phyloP scores from a whole-genome alignment of 2,113 vertebrate species.

The Leptobrachium leishanense region DNA sequence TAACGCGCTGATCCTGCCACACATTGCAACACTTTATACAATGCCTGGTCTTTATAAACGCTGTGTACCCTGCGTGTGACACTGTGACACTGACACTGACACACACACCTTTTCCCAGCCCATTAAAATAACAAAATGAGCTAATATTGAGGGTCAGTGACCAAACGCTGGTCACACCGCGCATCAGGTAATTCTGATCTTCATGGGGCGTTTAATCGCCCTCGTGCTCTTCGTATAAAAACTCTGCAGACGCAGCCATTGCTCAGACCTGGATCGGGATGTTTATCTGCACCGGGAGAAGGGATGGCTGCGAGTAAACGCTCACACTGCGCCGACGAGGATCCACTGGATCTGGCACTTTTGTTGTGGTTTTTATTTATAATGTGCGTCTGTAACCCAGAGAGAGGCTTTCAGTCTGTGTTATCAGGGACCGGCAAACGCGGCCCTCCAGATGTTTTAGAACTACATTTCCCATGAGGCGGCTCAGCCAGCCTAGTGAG shows the following conservation, averaged over 20 bases:
- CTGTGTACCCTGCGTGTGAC: background rate
- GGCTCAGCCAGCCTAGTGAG: too few species aligned
- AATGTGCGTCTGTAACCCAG: too few species aligned
- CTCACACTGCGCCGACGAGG: too few species aligned
- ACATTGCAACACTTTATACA: background rate
- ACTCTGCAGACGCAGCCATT: conserved; percentile 11
- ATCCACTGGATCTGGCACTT: too few species aligned
- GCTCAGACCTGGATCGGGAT: too few species aligned
- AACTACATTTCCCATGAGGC: too few species aligned
- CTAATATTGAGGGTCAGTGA: background rate
- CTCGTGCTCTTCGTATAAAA: background rate
- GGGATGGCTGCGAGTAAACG: too few species aligned
- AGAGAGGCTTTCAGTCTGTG: too few species aligned
- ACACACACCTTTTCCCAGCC: conserved; percentile 38
- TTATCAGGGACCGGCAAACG: too few species aligned
- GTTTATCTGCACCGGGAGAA: too few species aligned
- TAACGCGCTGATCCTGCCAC: conserved; percentile 17
- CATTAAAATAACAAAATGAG: conserved; percentile 26
- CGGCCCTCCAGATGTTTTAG: too few species aligned
- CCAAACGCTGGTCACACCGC: conserved; percentile 19
- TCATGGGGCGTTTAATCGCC: conserved; percentile 14
- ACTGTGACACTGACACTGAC: conserved; percentile 28
- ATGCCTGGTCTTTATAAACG: background rate
- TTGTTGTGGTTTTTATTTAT: too few species aligned
- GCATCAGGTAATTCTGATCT: conserved; percentile 7